phyloP scores from a whole-genome alignment of 1,140 invertebrate genomes.

The Drosophila guanche region DNA sequence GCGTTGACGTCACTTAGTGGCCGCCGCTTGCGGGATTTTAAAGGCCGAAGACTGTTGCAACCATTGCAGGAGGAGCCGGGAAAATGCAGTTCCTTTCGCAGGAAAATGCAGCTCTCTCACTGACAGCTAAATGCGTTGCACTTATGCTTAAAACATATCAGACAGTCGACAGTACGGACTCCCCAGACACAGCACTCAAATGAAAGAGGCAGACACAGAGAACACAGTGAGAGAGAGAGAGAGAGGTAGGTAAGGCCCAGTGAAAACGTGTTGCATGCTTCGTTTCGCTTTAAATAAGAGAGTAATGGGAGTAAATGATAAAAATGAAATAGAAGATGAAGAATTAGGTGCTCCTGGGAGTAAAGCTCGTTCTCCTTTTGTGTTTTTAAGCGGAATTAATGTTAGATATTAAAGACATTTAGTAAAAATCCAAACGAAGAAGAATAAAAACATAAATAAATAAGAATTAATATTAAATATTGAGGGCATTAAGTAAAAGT shows the following conservation, averaged over 20 bases:
- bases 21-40: slow-evolving; percentile 49
- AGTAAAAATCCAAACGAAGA: not conserved
- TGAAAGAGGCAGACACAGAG: not conserved
- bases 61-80: not conserved
- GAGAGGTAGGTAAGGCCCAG: slow-evolving; percentile 10
- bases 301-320: too few species aligned
- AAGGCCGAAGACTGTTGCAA: slow-evolving; percentile 51
- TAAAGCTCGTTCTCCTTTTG: not conserved
- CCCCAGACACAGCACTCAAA: slow-evolving; percentile 67
- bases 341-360: not conserved
- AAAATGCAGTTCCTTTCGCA: slow-evolving; percentile 19
- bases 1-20: slow-evolving; percentile 49
- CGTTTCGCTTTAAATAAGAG: slow-evolving; percentile 12
- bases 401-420: not conserved
- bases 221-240: slow-evolving; percentile 18
- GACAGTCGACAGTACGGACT: slow-evolving; percentile 40
- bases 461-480: not conserved
- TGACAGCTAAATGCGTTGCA: slow-evolving; percentile 82
- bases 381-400: too few species aligned
- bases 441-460: not conserved
- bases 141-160: slow-evolving; percentile 82
- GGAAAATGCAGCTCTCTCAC: slow-evolving; percentile 58
- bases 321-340: not conserved
- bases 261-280: slow-evolving; percentile 41
- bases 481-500: too few species aligned